Conservation (phyloP, 2,797 vertebrate genomes). For the Poeciliopsis paucimaculata region DNA sequence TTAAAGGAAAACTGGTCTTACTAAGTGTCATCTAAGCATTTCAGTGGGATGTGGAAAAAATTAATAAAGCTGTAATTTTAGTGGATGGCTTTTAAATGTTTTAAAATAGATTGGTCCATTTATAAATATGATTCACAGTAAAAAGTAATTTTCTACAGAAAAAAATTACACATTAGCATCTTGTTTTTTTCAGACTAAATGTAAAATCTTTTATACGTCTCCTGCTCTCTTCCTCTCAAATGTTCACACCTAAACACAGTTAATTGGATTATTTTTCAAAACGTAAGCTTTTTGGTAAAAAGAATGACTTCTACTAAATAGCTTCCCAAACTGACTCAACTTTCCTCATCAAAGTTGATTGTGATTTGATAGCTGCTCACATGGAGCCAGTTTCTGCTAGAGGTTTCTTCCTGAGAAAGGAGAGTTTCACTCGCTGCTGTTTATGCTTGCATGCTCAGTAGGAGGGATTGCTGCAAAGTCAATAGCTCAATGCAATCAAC, state of each 20-base stretch:
- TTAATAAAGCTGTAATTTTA: not conserved
- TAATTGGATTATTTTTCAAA: not conserved
- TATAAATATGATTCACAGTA: not conserved
- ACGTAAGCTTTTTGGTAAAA: not conserved
- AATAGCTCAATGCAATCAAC: not conserved
- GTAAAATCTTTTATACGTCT: not conserved
- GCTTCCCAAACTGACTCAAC: not conserved
- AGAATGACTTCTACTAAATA: not conserved
- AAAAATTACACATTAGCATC: not conserved
- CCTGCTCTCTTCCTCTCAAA: not conserved
- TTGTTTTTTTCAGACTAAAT: not conserved
- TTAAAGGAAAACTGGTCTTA: not conserved
- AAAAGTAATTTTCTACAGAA: not conserved
- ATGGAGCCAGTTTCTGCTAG: not conserved
- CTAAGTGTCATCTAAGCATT: not conserved
- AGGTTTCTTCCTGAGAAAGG: not conserved
- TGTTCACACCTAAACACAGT: not conserved
- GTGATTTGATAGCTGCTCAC: not conserved
- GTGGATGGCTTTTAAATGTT: not conserved
- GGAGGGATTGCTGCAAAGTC: not conserved
- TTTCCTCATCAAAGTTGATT: not conserved
- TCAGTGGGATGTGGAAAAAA: not conserved
- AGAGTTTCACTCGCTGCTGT: not conserved
- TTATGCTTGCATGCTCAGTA: not conserved
- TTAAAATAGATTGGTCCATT: not conserved